Percentiles rank a stretch among this genome's conserved stretches.
Evolutionary conservation across 2,888 invertebrate species (phyloP).

Genomic region (Sminthurides aquaticus): DNA sequence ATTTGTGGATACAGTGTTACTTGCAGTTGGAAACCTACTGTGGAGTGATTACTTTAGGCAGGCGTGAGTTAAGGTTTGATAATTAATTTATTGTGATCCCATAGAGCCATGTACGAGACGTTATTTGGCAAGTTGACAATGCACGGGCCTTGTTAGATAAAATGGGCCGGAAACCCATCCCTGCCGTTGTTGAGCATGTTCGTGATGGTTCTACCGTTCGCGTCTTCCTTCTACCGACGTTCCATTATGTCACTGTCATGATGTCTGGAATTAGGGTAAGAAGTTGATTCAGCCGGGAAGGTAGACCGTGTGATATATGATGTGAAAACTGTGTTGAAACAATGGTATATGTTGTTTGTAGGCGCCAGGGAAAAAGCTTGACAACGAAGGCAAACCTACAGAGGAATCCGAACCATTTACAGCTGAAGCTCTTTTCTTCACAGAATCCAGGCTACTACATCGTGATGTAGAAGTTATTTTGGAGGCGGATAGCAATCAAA

Average conservation of each 20-base stretch:
- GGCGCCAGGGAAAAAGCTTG: slow-evolving; percentile 64
- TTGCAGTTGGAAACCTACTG: neutral
- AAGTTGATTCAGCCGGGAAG: no score
- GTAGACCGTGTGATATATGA: slow-evolving; percentile 42
- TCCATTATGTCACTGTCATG: slow-evolving; percentile 86
- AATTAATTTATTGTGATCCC: no score
- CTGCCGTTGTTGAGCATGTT: slow-evolving; percentile 93
- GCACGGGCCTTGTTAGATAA: slow-evolving; percentile 75
- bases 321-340: neutral
- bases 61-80: no score
- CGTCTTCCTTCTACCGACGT: slow-evolving; percentile 82
- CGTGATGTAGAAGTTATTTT: slow-evolving; percentile 81
- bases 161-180: slow-evolving; percentile 73
- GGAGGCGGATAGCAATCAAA: slow-evolving; percentile 86
- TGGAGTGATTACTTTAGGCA: no score
- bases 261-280: slow-evolving; percentile 83
- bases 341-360: slow-evolving; percentile 39
- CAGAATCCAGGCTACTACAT: slow-evolving; percentile 84
- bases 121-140: slow-evolving; percentile 84
- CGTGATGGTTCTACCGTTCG: slow-evolving; percentile 93
- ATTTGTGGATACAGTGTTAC: no score
- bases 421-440: slow-evolving; percentile 89
- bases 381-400: slow-evolving; percentile 60
- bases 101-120: slow-evolving; percentile 71
- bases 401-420: slow-evolving; percentile 55